Conservation (phyloP, 1,140 invertebrate genomes). For the Temnothorax nylanderi region DNA sequence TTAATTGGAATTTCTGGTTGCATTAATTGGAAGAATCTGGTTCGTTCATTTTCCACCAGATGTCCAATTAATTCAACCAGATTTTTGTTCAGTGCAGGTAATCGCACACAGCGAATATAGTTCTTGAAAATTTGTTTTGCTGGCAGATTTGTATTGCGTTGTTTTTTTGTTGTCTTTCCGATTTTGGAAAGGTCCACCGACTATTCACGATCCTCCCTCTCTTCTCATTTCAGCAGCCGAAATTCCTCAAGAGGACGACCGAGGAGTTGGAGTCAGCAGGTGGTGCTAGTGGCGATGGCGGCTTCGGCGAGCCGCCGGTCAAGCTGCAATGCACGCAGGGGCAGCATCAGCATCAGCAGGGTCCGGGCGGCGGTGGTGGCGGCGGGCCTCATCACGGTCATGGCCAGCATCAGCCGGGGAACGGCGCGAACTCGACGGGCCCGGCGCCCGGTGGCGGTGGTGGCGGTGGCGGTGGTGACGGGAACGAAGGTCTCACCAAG, state of each 20-base stretch:
- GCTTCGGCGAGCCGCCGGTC: constrained; percentile 90
- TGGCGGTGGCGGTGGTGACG: constrained; percentile 69
- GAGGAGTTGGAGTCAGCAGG: constrained; percentile 90
- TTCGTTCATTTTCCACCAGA: too few species aligned
- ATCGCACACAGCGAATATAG: background rate
- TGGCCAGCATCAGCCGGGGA: constrained; percentile 80
- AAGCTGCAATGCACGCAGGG: constrained; percentile 91
- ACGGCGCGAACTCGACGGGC: constrained; percentile 78
- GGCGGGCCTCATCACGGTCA: constrained; percentile 80
- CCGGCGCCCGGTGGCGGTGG: constrained; percentile 76
- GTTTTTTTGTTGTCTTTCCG: background rate
- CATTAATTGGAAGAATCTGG: too few species aligned
- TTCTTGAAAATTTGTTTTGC: background rate
- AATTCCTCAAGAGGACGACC: constrained; percentile 91
- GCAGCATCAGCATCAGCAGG: constrained; percentile 79
- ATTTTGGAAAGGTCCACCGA: background rate
- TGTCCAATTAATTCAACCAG: too few species aligned
- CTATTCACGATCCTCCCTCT: background rate
- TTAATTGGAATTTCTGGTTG: too few species aligned
- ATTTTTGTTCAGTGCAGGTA: too few species aligned
- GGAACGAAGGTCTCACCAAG: constrained; percentile 90
- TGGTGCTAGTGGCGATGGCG: constrained; percentile 82
- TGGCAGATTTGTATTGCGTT: background rate
- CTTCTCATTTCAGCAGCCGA: constrained; percentile 91
- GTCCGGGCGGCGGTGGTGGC: constrained; percentile 61